These are phyloP conservation scores for Hetaerina americana DNA, from an alignment of 1,140 invertebrate genomes.

Conservation along the genomic window DNA sequence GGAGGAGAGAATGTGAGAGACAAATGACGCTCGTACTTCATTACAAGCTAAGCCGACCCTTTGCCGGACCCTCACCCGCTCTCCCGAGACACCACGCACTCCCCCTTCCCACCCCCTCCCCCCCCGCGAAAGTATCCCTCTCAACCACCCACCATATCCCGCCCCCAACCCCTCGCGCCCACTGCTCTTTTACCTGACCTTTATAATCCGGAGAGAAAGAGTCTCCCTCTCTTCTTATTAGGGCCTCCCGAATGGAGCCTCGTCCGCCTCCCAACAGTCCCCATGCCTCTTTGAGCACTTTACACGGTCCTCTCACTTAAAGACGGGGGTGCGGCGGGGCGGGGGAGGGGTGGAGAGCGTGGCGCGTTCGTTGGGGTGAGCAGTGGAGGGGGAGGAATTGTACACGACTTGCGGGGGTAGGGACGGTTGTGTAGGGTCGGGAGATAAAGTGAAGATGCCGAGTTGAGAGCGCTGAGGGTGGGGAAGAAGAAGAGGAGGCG, in stretches of 20 bases:
- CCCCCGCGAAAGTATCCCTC: neutral
- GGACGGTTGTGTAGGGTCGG: neutral
- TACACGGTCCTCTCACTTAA: neutral
- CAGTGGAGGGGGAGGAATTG: neutral
- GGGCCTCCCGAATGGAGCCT: neutral
- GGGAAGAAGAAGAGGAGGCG: too few species aligned
- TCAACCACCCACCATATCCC: neutral
- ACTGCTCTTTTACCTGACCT: neutral
- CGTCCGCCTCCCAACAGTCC: too few species aligned
- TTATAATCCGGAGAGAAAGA: neutral
- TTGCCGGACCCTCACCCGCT: neutral
- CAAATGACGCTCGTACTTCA: neutral
- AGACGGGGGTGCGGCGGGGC: too few species aligned
- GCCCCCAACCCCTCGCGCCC: neutral
- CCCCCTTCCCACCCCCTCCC: neutral
- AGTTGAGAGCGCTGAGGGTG: too few species aligned
- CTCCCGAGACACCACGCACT: neutral
- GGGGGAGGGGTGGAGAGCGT: too few species aligned
- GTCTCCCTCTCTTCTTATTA: neutral
- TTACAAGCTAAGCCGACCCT: neutral
- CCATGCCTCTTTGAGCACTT: too few species aligned
- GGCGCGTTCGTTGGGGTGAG: neutral
- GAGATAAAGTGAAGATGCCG: too few species aligned
- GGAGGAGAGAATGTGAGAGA: neutral
- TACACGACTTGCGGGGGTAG: neutral